Evolutionary conservation across 2,797 vertebrate genomes (phyloP), one percentile per base, ranked within the genome.

Genomic region (Mormyrops boulengeri): DNA sequence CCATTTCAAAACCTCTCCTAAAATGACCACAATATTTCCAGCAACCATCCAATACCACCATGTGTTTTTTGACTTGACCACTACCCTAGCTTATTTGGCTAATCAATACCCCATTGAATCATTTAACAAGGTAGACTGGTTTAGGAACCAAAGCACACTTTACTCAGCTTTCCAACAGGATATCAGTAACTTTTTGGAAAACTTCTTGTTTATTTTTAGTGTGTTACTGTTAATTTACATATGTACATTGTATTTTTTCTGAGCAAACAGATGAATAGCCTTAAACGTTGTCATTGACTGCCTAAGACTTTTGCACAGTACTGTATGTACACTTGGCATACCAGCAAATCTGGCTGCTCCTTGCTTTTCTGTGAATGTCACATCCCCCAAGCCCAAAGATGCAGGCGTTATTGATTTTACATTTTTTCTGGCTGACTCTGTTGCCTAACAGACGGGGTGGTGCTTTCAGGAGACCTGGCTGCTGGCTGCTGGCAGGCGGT

Each of bases 361-460:
- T 55, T 82, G 19, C 47, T 44, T 84, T 22, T 87, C 52, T 85
- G 30, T 80, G 91, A 53, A 82, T 88, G 88, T 88, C 90, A 89
- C 49, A 19, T 17, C 85, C 50, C 84, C 11, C 85, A 30, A 22
- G 44, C 50, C 50, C 4, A 1, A 8, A 30, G 90, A 91, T 84
- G 89, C 89, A 91, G 52, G 91, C 89, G 91, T 87, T 55, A 69
- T 77, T 53, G 52, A 85, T 87, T 19, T 44, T 38, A 49, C 49
- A 60, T 66, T n/a, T 77, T 80, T 53, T 12, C 88, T 49, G 30
- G 30, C 44, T 50, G 11, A 30, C 84, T 89, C 62, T 88, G 89
- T 55, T 47, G 55, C 50, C 77, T 52, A 52, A 82, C 30, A 60
- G 38, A 38, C 12, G 5, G 55, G 57, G 4, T 19, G 85, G 85